Base-by-base conservation (phyloP, 1,140 invertebrate species). In the Maniola jurtina region DNA sequence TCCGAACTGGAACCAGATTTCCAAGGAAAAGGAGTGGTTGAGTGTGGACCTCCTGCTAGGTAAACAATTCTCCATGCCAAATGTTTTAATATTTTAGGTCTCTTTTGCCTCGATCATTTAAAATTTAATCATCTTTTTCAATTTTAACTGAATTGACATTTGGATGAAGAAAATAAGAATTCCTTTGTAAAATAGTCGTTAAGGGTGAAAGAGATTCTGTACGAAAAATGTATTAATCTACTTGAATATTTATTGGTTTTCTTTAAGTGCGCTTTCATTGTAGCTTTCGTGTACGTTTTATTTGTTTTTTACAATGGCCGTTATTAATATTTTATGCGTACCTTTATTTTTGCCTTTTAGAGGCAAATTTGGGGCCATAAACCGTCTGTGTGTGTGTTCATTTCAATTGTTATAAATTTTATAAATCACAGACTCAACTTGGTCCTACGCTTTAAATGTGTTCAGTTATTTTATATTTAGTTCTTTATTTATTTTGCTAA, bases 31-130 rank as follows among this genome's bases (percentile, higher is more conserved):
- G 77, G 80, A 14, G 77, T 83, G 4, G 80, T 83, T 34, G 93
- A 94, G n/a, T 95, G 95, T 74, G 93, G 93, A 42, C 93, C 94
- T 13, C 94, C 94, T 2, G 92, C 93, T 15, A 93, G 92, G 93
- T 93, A 92, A 92, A 64, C 66, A 70, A 72, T 72, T 75, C 79
- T 69, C 35, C 36, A 65, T 65, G 59, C 11, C 8, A 6, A 56
- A 56, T 33, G 13, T 33, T 60, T 65, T 48, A 1, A 45, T 14
- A 60, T 14, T 35, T 60, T 11, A 16, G 15, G 8, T 57, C 55
- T 47, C 35, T 47, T 65, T 65, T 58, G 45, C 63, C 55, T 52
- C 15, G 38, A 11, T 16, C 16, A 47, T 52, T 6, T 13, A 6
- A 4, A 52, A 52, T 9, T 9, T n/a, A 6, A 55, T 25, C 1